A percentile compares a stretch with the other conserved stretches of the same genome.
phyloP scores from a whole-genome alignment of 2,797 vertebrate species.

The Picus viridis region DNA sequence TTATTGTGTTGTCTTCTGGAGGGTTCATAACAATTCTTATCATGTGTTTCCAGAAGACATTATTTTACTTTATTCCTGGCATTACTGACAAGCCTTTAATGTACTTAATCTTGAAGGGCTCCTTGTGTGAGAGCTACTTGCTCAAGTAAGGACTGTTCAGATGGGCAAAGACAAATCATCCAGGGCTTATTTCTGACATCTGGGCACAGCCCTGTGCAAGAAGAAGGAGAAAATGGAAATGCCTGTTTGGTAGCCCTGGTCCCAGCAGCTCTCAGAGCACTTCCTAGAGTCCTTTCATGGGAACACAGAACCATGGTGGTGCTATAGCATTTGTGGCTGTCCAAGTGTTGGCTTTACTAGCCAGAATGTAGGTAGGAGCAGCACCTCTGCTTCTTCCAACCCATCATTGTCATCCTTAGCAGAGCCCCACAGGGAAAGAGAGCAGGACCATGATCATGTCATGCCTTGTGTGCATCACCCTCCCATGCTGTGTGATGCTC shows the following conservation, averaged over 20 bases:
- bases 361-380: fast-evolving
- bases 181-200: not conserved
- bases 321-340: not conserved
- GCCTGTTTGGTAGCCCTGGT: not conserved
- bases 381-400: not conserved
- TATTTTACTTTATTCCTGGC: conserved; percentile 48
- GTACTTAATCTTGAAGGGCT: conserved; percentile 41
- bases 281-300: not conserved
- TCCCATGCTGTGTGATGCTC: not conserved
- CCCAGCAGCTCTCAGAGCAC: not conserved
- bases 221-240: not conserved
- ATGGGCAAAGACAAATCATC: conserved; percentile 12
- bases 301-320: not conserved
- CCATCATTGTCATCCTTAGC: not conserved
- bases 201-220: not conserved
- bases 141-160: not conserved
- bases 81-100: conserved; percentile 33
- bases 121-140: conserved; percentile 16
- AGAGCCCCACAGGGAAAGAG: not conserved
- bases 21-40: conserved; percentile 45
- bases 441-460: fast-evolving
- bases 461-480: not conserved
- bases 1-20: conserved; percentile 57
- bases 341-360: not conserved
- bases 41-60: conserved; percentile 15